A percentile compares a stretch with the other conserved stretches of the same genome.
Conservation (phyloP, 2,888 invertebrate genomes). For the Agriopis marginaria region DNA sequence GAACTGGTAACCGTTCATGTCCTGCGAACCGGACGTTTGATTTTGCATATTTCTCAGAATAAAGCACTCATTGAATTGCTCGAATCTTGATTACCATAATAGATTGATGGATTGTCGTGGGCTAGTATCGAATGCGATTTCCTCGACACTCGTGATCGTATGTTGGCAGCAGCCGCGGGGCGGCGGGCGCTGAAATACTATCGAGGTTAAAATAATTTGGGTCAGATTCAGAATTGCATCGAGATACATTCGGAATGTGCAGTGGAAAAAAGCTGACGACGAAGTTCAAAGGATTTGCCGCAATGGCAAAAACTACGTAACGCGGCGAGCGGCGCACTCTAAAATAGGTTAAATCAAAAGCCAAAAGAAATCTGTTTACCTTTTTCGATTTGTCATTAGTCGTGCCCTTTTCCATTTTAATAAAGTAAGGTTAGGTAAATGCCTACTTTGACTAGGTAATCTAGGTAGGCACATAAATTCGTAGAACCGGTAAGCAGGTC, state of each 20-base stretch:
- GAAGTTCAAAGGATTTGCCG: not conserved
- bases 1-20: slow-evolving; percentile 30
- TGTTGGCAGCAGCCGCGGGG: slow-evolving; percentile 31
- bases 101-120: slow-evolving; percentile 17
- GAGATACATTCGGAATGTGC: slow-evolving; percentile 37
- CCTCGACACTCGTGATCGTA: slow-evolving; percentile 32
- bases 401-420: slow-evolving; percentile 8
- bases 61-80: slow-evolving; percentile 25
- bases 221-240: slow-evolving; percentile 38
- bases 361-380: slow-evolving; percentile 49
- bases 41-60: slow-evolving; percentile 41
- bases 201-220: slow-evolving; percentile 44
- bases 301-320: not conserved
- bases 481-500: slow-evolving; percentile 26
- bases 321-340: slow-evolving; percentile 38
- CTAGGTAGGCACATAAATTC: slow-evolving; percentile 13
- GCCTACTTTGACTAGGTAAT: slow-evolving; percentile 13
- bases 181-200: slow-evolving; percentile 35
- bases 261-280: slow-evolving; percentile 15
- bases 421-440: no score
- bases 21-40: slow-evolving; percentile 39
- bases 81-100: slow-evolving; percentile 21
- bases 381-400: slow-evolving; percentile 13
- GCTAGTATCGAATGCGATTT: slow-evolving; percentile 14
- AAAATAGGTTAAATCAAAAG: slow-evolving; percentile 71